Percentiles rank a stretch among this genome's conserved stretches.
Conservation (phyloP, 1,140 invertebrate species). For the Procambarus clarkii region DNA sequence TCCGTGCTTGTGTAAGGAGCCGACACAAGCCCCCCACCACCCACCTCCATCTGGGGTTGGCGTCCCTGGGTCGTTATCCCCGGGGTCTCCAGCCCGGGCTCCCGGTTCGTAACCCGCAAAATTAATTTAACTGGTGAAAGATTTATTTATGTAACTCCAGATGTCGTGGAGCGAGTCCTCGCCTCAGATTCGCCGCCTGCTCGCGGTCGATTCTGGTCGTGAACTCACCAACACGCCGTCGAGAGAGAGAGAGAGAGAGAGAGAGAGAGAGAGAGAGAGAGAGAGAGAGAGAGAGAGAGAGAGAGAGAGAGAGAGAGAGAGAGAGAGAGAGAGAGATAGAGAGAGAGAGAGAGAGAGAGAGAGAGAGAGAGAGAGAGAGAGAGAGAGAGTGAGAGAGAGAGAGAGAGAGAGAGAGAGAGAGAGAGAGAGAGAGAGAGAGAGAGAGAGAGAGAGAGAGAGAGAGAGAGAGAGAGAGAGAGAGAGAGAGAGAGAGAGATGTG, state of each 20-base stretch:
- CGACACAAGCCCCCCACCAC: too few relatives aligned
- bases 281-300: constrained; percentile 10
- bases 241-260: too few relatives aligned
- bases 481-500: constrained; percentile 6
- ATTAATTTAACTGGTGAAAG: constrained; percentile 58
- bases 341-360: too few relatives aligned
- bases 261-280: too few relatives aligned
- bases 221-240: too few relatives aligned
- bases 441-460: constrained; percentile 7
- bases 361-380: constrained; percentile 18
- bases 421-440: not conserved
- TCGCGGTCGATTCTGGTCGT: too few relatives aligned
- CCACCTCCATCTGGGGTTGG: not conserved
- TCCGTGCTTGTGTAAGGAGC: too few relatives aligned
- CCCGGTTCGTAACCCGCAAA: constrained; percentile 27
- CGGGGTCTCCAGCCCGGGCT: too few relatives aligned
- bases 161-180: not conserved
- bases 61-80: not conserved
- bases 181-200: not conserved
- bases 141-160: constrained; percentile 52
- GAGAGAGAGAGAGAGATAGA: too few relatives aligned
- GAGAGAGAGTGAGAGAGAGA: not conserved
- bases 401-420: constrained; percentile 2
- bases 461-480: constrained; percentile 18
- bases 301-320: not conserved